These are phyloP conservation scores for Agonum fuliginosum DNA, from an alignment of 2,888 invertebrate species.

Conservation along the genomic window DNA sequence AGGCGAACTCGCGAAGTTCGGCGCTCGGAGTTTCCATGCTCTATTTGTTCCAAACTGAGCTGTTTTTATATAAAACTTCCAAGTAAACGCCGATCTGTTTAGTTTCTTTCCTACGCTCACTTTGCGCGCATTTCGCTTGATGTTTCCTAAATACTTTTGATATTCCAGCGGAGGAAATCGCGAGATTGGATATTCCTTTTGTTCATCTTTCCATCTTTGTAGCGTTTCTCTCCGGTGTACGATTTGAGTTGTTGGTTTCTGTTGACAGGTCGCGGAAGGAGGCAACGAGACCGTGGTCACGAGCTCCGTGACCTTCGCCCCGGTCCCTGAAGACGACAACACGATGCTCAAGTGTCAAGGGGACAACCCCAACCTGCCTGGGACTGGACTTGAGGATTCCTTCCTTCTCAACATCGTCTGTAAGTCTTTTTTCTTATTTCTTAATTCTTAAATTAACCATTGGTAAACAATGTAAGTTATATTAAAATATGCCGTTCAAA, in stretches of 20 bases:
- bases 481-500: too few species aligned
- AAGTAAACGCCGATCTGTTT: constrained; percentile 35
- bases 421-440: constrained; percentile 77
- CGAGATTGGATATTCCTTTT: too few species aligned
- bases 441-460: constrained; percentile 21
- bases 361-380: constrained; percentile 86
- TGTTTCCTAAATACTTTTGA: constrained; percentile 47
- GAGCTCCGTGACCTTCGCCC: constrained; percentile 87
- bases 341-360: constrained; percentile 89
- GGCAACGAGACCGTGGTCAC: constrained; percentile 83
- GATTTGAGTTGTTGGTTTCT: neutral
- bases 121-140: neutral
- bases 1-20: too few species aligned
- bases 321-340: constrained; percentile 89
- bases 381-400: constrained; percentile 86
- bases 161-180: too few species aligned
- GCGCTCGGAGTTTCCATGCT: neutral
- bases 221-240: neutral
- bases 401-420: constrained; percentile 91
- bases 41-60: neutral
- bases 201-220: neutral
- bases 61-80: constrained; percentile 49
- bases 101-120: constrained; percentile 35
- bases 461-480: too few species aligned
- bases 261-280: constrained; percentile 77